Base-by-base conservation (phyloP, 1,140 invertebrate genomes). In the Tetramorium parvispinum region DNA sequence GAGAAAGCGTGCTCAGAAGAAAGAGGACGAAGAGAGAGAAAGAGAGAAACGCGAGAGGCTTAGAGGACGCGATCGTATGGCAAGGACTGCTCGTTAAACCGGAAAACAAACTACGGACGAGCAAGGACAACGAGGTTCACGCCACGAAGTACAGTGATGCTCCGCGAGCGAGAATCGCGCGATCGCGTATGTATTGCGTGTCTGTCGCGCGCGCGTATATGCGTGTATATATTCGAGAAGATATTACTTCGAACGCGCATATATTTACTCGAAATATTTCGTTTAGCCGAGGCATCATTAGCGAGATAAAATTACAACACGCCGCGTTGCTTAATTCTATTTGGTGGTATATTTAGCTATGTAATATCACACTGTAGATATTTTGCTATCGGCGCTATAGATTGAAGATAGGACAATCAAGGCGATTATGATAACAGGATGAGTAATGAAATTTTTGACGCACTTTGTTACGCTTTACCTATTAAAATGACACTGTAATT, bases 51-150 rank as follows among this genome's bases (percentile, higher is more conserved):
- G 24, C 13, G 40, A 27, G 65, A 7, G 24, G 59, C 24, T 90
- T 87, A 91, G 88, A 88, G 87, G 82, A 86, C 71, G 18, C 87
- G 86, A 91, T 91, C 71, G 87, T 76, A 79, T 78, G 82, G 89
- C 75, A 85, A 85, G 79, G 87, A 87, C 83, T 87, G 87, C 87
- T 91, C 89, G 85, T 91, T 91, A 91, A 91, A 88, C 46, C 78
- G 87, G 78, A 91, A 91, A 90, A 91, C 87, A 91, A 90, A 88
- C 89, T 88, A 53, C 32, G 43, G 76, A 46, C 40, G 21, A 57
- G 40, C 37, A 53, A 82, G 83, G 75, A 88, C 59, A 68, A 81
- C 59, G 40, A 24, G 49, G n/a, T 51, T 66, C 85, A 71, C 32
- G 32, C 55, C 13, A 32, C 49, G 46, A 32, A 11, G n/a, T 49